A percentile compares a stretch with the other conserved stretches of the same genome.
Evolutionary conservation across 1,140 invertebrate genomes (phyloP).

Genomic region (Caligus rogercresseyi): DNA sequence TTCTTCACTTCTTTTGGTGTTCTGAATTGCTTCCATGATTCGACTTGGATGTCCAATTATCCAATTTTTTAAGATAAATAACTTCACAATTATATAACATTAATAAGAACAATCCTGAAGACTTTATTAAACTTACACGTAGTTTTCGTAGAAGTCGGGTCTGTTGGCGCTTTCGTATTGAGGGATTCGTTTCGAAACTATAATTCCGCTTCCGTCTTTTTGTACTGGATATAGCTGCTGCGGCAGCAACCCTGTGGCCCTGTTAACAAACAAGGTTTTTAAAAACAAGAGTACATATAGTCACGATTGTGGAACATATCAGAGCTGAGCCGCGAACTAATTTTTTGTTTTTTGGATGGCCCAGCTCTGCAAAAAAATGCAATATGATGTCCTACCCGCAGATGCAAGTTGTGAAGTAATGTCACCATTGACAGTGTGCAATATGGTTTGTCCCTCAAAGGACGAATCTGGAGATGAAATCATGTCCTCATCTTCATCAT

Average conservation of each 20-base stretch:
- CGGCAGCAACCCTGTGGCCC: conserved; percentile 89
- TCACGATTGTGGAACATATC: not conserved
- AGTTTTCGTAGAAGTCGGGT: conserved; percentile 74
- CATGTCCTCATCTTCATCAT: conserved; percentile 29
- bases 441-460: not conserved
- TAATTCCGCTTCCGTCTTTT: conserved; percentile 88
- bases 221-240: conserved; percentile 84
- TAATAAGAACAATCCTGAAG: too few relatives aligned
- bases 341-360: too few relatives aligned
- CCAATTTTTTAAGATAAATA: too few relatives aligned
- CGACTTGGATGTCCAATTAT: too few relatives aligned
- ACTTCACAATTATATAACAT: too few relatives aligned
- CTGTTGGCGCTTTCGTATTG: conserved; percentile 84
- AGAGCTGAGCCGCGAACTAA: too few relatives aligned
- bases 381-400: too few relatives aligned
- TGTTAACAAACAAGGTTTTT: conserved; percentile 33
- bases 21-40: too few relatives aligned
- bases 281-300: not conserved
- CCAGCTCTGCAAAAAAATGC: too few relatives aligned
- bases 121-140: conserved; percentile 38
- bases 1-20: too few relatives aligned
- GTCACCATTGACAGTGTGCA: not conserved
- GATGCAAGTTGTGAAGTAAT: not conserved
- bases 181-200: conserved; percentile 94
- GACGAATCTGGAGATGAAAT: conserved; percentile 39